Evolutionary conservation across 2,797 vertebrate genomes (phyloP).

Genomic region (Onychomys arenicola): DNA sequence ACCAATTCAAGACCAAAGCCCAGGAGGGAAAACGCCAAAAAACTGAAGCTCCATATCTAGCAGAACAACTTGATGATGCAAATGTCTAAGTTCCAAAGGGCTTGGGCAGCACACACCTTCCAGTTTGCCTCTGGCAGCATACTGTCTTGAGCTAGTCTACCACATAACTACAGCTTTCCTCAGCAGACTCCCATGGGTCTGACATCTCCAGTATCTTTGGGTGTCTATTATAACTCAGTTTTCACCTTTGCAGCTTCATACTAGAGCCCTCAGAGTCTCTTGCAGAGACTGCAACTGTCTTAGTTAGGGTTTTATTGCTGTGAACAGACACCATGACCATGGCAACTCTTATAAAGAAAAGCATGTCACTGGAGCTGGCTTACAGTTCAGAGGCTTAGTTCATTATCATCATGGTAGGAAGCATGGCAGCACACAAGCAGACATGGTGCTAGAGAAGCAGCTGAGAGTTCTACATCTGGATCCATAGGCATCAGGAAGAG

Average conservation of each 20-base stretch:
- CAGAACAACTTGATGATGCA: not conserved
- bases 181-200: not conserved
- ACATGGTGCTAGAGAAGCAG: no score
- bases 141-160: not conserved
- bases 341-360: no score
- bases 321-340: not conserved
- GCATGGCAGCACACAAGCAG: no score
- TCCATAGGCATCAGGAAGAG: not conserved
- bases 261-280: not conserved
- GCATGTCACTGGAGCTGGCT: no score
- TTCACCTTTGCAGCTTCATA: not conserved
- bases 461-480: no score
- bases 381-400: not conserved
- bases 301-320: not conserved
- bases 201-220: not conserved
- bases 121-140: not conserved
- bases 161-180: not conserved
- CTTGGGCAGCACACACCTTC: not conserved
- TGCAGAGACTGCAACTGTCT: not conserved
- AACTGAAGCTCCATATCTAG: not conserved
- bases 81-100: not conserved
- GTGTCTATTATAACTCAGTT: not conserved
- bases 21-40: not conserved
- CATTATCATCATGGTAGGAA: not conserved
- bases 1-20: not conserved